A percentile compares a stretch with the other conserved stretches of the same genome.
Conservation (phyloP, 2,113 vertebrate species). For the Notarius quadriscutis region DNA sequence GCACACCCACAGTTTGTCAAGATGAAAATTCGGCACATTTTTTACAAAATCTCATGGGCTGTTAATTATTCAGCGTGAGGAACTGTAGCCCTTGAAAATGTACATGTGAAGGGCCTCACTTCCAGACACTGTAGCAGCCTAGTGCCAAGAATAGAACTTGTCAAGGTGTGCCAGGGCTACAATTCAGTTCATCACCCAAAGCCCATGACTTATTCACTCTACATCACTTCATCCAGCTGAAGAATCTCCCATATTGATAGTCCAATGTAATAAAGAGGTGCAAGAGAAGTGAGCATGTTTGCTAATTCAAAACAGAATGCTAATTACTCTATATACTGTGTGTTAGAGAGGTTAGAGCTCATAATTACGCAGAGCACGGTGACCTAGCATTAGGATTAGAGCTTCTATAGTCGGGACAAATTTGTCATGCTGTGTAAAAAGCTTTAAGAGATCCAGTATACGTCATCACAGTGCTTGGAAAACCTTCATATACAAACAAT, state of each 20-base stretch:
- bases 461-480: background rate
- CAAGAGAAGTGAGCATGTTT: background rate
- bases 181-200: slow-evolving; percentile 60
- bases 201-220: slow-evolving; percentile 44
- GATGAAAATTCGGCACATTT: slow-evolving; percentile 19
- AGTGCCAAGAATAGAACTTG: slow-evolving; percentile 65
- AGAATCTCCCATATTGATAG: background rate
- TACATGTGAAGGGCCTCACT: slow-evolving; percentile 27
- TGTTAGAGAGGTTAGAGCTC: background rate
- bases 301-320: background rate
- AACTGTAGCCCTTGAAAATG: slow-evolving; percentile 30
- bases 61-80: slow-evolving; percentile 43
- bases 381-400: background rate
- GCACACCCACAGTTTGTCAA: slow-evolving; percentile 1
- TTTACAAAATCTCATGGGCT: slow-evolving; percentile 17
- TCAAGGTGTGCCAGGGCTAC: slow-evolving; percentile 68
- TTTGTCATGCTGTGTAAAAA: background rate
- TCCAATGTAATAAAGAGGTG: background rate
- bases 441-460: background rate
- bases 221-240: slow-evolving; percentile 15
- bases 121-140: slow-evolving; percentile 53
- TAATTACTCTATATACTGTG: background rate
- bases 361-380: background rate
- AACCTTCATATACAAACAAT: background rate
- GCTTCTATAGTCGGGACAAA: background rate